Evolutionary conservation across 2,113 vertebrate species (phyloP).

Genomic region (Salvelinus namaycush): DNA sequence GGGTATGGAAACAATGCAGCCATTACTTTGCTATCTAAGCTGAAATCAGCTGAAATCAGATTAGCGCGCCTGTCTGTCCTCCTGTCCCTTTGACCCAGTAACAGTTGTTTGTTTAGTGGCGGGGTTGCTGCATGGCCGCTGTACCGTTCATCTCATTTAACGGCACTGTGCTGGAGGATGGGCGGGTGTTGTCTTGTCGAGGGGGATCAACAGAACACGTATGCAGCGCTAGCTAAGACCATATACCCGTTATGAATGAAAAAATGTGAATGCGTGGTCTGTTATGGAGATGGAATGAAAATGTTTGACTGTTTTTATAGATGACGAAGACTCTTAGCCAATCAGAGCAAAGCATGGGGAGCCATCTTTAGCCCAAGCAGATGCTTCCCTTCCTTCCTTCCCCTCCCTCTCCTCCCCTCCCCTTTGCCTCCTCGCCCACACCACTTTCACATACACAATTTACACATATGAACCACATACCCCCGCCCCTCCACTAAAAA

Average conservation of each 20-base stretch:
- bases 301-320: not conserved
- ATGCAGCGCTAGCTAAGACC: not conserved
- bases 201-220: not conserved
- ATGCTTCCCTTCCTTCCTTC: not conserved
- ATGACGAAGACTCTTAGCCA: not conserved
- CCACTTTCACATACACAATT: not conserved
- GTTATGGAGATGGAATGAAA: not conserved
- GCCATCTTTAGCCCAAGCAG: not conserved
- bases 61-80: conserved; percentile 7
- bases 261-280: not conserved
- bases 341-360: not conserved
- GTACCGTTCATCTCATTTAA: conserved; percentile 18
- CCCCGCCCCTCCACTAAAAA: not conserved
- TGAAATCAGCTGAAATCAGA: conserved; percentile 10
- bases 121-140: not conserved
- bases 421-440: not conserved
- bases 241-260: not conserved
- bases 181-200: not conserved
- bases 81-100: conserved; percentile 27
- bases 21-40: conserved; percentile 7
- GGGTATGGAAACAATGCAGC: not conserved
- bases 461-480: too few species aligned
- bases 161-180: conserved; percentile 11
- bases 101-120: conserved; percentile 17
- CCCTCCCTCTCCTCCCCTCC: too few species aligned